phyloP scores from a whole-genome alignment of 2,888 invertebrate species.

The Drosophila multiciliata region DNA sequence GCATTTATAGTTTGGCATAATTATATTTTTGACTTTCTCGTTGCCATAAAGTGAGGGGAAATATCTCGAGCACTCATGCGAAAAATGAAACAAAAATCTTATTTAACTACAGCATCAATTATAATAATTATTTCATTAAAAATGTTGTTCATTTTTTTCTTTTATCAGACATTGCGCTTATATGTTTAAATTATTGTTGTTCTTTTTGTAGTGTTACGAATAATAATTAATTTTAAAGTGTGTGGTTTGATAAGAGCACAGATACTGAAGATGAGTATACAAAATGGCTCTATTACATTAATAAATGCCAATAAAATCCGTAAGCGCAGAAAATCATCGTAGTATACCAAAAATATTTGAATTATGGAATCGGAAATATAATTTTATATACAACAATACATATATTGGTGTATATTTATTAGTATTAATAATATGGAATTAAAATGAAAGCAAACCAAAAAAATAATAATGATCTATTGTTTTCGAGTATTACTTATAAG shows the following conservation, averaged over 20 bases:
- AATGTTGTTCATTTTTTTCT: constrained; percentile 36
- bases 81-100: constrained; percentile 61
- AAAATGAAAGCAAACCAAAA: neutral
- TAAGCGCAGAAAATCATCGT: too few species aligned
- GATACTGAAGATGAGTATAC: constrained; percentile 4
- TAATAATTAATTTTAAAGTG: constrained; percentile 67
- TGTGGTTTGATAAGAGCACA: constrained; percentile 21
- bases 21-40: constrained; percentile 54
- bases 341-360: too few species aligned
- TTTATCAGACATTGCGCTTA: constrained; percentile 60
- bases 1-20: constrained; percentile 59
- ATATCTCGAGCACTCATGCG: constrained; percentile 34
- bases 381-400: neutral
- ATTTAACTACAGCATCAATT: constrained; percentile 66
- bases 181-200: constrained; percentile 26
- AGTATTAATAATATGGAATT: neutral
- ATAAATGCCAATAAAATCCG: constrained; percentile 24
- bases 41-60: constrained; percentile 34
- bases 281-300: constrained; percentile 28
- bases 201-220: constrained; percentile 28
- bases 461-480: neutral
- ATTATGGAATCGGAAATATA: neutral
- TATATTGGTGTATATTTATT: neutral
- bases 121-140: constrained; percentile 76
- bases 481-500: neutral